Base-by-base conservation (phyloP, 2,113 vertebrate genomes). In the Pungitius pungitius region DNA sequence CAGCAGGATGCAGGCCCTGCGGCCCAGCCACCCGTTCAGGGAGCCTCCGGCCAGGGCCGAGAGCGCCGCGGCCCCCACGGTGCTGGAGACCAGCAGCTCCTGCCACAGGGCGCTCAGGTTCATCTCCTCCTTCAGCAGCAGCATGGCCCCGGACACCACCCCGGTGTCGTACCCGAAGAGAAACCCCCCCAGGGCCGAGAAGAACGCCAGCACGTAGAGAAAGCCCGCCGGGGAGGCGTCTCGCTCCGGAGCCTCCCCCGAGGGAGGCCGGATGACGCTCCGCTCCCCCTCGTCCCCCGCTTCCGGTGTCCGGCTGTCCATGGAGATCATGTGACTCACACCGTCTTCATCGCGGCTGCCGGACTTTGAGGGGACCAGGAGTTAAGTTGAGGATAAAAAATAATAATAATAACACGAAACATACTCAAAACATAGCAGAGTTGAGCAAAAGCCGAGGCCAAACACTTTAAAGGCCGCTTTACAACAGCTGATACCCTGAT, bases 131-230 rank as follows among this genome's bases (percentile, higher is more conserved):
- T 97, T 97, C 65, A 99, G 95, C 75, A 97, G 94, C 77, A 99
- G 94, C 95, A 99, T 96, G 1, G 96, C 97, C 35, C 97, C 97
- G 0, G 97, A 97, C 68, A 99, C 96, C 85, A 99, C 97, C 6
- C 97, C 97, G 3, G 97, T 99, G 92, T 99, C 97, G 35, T 99
- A 99, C 80, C 97, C 97, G 77, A 98, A 98, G 40, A 99, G 94
- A 74, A 99, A 96, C 62, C 97, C 97, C 14, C 97, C 97, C 64
- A 99, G 89, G 49, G 97, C 97, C 0, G 97, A 96, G 93, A 97
- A 97, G 35, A 92, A 92, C 0, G 90, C 87, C 80, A 94, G 15
- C 24, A 91, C 6, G 13, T 94, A 94, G 43, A 98, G 84, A 77
- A 98, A 96, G 51, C 47, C 66, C 0, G 94, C 87, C 11, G 95